Conservation (phyloP, 2,113 vertebrate genomes). For the Atherinomorus stipes region DNA sequence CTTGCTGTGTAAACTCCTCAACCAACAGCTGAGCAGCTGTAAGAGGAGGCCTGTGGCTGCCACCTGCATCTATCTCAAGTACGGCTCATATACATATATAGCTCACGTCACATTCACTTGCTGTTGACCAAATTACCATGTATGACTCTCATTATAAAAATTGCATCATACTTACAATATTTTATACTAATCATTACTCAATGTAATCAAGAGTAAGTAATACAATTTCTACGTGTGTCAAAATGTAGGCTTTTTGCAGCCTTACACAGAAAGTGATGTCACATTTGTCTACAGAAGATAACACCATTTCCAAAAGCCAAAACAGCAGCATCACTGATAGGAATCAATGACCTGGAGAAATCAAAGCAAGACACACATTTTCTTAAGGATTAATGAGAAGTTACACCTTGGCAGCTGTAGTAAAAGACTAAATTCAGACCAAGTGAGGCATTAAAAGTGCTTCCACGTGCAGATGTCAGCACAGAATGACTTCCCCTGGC, state of each 20-base stretch:
- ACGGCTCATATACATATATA: conserved; percentile 65
- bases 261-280: too few relatives aligned
- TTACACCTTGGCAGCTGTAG: background rate
- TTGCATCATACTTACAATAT: conserved; percentile 18
- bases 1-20: conserved; percentile 23
- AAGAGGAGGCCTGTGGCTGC: conserved; percentile 49
- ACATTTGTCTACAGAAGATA: too few relatives aligned
- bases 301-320: too few relatives aligned
- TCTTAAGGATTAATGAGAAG: background rate
- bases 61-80: conserved; percentile 39
- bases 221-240: conserved; percentile 51
- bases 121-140: conserved; percentile 47
- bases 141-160: background rate
- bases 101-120: conserved; percentile 57
- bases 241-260: conserved; percentile 1
- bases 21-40: conserved; percentile 19
- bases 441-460: background rate
- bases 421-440: background rate
- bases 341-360: background rate
- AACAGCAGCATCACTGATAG: background rate
- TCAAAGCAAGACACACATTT: background rate
- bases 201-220: conserved; percentile 40
- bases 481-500: background rate
- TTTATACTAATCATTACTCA: conserved; percentile 55
- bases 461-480: conserved; percentile 10